Percentiles rank a stretch among this genome's conserved stretches.
Conservation (phyloP, 2,113 vertebrate genomes). For the Atlantisia rogersi region DNA sequence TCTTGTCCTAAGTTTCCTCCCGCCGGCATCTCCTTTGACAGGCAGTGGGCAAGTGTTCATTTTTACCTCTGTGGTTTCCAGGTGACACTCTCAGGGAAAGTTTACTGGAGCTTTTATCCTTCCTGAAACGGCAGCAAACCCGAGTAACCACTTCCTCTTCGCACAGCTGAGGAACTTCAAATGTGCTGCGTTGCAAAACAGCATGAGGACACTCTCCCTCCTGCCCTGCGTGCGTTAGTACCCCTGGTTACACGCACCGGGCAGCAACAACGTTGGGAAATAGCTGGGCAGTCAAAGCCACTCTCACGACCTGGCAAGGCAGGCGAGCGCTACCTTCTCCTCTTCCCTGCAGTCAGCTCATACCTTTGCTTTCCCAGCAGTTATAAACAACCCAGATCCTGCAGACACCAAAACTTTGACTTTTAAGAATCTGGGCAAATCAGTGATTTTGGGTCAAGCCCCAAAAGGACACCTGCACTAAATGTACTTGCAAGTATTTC, state of each 20-base stretch:
- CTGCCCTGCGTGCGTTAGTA: not conserved
- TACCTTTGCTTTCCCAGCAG: not conserved
- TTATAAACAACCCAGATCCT: not conserved
- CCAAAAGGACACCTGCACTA: not conserved
- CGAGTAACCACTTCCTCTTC: constrained; percentile 51
- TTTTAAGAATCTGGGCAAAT: not conserved
- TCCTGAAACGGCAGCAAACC: constrained; percentile 48
- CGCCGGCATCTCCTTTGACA: not conserved
- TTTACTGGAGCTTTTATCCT: constrained; percentile 50
- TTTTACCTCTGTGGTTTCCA: constrained; percentile 49
- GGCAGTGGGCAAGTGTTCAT: not conserved
- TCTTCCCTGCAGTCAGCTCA: not conserved
- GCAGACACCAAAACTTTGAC: not conserved
- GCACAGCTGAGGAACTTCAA: constrained; percentile 44
- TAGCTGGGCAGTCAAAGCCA: not conserved
- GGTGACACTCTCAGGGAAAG: constrained; percentile 62
- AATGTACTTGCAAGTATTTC: not conserved
- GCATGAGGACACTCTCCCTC: not conserved
- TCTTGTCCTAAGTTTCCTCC: not conserved
- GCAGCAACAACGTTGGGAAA: constrained; percentile 29
- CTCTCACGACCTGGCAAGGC: not conserved
- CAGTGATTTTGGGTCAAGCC: not conserved
- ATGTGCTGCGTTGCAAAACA: constrained; percentile 12
- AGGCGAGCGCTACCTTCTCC: not conserved
- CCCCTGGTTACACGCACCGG: not conserved